phyloP scores from a whole-genome alignment of 1,140 invertebrate genomes.

The Hormaphis cornu region DNA sequence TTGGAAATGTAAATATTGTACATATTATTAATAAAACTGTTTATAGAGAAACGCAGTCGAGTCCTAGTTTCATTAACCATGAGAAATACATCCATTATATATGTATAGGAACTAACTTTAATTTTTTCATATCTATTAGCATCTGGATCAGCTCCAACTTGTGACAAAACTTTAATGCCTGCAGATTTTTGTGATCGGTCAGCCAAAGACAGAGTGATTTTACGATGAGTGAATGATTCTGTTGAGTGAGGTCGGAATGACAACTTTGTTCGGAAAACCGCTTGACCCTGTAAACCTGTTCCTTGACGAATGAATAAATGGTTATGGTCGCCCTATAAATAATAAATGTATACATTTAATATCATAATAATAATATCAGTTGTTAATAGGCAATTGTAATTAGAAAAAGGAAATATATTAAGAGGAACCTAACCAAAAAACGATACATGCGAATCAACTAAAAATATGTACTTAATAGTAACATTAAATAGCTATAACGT shows the following conservation, averaged over 20 bases:
- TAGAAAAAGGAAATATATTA: neutral
- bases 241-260: constrained; percentile 96
- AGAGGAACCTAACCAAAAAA: too few relatives aligned
- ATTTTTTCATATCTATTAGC: constrained; percentile 80
- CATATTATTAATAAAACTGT: too few relatives aligned
- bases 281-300: constrained; percentile 93
- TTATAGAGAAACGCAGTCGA: too few relatives aligned
- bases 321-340: constrained; percentile 75
- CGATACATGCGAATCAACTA: too few relatives aligned
- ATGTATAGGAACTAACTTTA: constrained; percentile 52
- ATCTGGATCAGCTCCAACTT: constrained; percentile 89
- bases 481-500: neutral
- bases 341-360: neutral
- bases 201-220: constrained; percentile 95
- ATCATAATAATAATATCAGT: neutral
- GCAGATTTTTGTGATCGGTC: constrained; percentile 93
- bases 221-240: constrained; percentile 95
- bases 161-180: constrained; percentile 92
- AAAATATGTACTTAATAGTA: neutral
- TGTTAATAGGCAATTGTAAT: constrained; percentile 27
- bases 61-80: too few relatives aligned
- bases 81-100: too few relatives aligned
- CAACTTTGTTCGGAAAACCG: constrained; percentile 91
- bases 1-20: too few relatives aligned
- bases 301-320: constrained; percentile 95